Percentiles rank a stretch among this genome's conserved stretches.
Evolutionary conservation across 1,140 invertebrate species (phyloP).

Genomic region (Drosophila oshimai): DNA sequence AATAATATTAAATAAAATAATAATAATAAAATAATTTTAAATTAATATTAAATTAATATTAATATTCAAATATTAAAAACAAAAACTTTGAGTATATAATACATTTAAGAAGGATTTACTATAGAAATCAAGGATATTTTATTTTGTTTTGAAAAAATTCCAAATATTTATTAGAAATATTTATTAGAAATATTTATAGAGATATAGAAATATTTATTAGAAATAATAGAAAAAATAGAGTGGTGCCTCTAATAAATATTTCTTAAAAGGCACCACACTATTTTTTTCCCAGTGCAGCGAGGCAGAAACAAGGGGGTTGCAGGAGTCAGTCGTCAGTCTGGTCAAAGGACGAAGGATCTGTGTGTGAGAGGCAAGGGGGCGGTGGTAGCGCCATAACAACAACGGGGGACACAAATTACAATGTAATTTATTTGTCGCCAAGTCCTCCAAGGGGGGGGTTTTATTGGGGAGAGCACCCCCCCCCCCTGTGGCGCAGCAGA

Average conservation of each 20-base stretch:
- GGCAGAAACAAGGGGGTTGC: constrained; percentile 44
- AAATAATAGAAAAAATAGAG: no score
- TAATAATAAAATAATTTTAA: not conserved
- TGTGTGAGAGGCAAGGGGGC: not conserved
- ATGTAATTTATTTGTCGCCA: constrained; percentile 81
- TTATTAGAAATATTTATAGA: no score
- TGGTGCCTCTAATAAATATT: not conserved
- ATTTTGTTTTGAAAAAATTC: no score
- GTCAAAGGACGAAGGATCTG: constrained; percentile 27
- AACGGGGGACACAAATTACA: constrained; percentile 76
- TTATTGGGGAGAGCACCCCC: constrained; percentile 2
- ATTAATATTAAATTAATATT: no score
- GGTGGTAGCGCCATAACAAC: constrained; percentile 23
- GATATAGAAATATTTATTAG: no score
- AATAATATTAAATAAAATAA: no score
- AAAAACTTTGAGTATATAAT: no score
- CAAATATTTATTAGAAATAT: no score
- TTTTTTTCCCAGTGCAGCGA: not conserved
- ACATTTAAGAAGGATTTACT: no score
- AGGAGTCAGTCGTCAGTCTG: constrained; percentile 51
- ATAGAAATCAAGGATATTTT: no score
- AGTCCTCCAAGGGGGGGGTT: not conserved
- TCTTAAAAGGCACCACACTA: not conserved
- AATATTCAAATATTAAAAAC: no score
- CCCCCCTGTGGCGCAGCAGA: constrained; percentile 56